phyloP scores from a whole-genome alignment of 2,797 vertebrate species.

The Manis crassicaudata region DNA sequence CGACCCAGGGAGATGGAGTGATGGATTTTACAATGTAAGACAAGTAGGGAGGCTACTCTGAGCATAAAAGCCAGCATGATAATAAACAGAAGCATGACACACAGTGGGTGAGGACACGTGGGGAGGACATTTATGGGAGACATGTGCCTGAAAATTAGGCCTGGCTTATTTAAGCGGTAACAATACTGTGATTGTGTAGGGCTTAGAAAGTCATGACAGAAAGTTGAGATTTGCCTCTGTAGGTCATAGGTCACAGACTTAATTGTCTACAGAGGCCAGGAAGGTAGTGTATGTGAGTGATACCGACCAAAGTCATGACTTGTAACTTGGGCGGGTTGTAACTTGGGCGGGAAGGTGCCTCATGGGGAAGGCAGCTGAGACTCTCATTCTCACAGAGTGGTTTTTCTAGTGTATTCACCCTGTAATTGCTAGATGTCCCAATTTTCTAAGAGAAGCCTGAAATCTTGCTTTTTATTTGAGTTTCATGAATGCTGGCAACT shows the following conservation, averaged over 20 bases:
- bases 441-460: constrained; percentile 8
- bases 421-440: background rate
- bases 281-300: background rate
- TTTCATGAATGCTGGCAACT: background rate
- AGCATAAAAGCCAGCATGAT: background rate
- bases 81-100: background rate
- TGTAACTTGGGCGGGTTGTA: background rate
- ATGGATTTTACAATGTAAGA: background rate
- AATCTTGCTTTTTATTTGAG: background rate
- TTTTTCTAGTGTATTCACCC: background rate
- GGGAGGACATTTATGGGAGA: background rate
- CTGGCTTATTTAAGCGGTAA: background rate
- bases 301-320: background rate
- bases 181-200: background rate
- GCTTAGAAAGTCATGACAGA: background rate
- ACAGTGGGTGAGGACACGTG: background rate
- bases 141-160: background rate
- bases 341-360: background rate
- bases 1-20: background rate
- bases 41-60: background rate
- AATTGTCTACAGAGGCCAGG: background rate
- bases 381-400: background rate
- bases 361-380: background rate
- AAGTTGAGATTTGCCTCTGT: background rate
- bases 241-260: background rate